Evolutionary conservation across 1,140 invertebrate genomes (phyloP), one percentile per base, ranked within the genome.

Genomic region (Drosophila takahashii): DNA sequence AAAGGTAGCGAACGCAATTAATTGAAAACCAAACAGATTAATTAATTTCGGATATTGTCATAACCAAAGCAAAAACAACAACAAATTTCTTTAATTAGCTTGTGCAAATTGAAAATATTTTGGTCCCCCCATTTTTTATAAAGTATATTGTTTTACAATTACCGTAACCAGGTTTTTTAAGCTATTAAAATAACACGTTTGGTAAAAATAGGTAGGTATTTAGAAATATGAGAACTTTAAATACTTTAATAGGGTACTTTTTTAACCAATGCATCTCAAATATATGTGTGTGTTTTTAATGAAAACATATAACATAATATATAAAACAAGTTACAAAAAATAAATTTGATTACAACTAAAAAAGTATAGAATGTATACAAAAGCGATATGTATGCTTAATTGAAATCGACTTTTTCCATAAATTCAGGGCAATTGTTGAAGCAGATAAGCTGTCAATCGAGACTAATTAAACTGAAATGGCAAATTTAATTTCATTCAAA

Each of bases 1-100:
- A 69, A 39, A 15, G 4, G 42, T 50, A 29, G 56, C 52, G 11
- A 8, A 8, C 8, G 42, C 32, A 65, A 78, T 59, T 75, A 54
- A 79, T 74, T 79, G 50, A 62, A 80, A 62, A 22, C 44, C 44
- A 71, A 51, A 36, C 41, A 27, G 52, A 62, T 67, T 78, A 78
- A 83, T 74, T 83, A 78, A 70, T 79, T 80, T 70, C 36, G 36
- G 26, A 52, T 60, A 61, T 60, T 72, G 72, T 58, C 18, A 57
- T 52, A 61, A 42, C 13, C 61, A 26, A 11, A 15, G 9, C 8
- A 15, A 34, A 10, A 51, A 39, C 15, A 67, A 22, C 36, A 37
- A 37, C 5, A 8, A 66, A 39, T 27, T 15, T 54, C 11, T 15
- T 22, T 70, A 39, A 70, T 70, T 56, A 69, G 47, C 50, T 69